Conservation (phyloP, 2,888 invertebrate species). For the Lottia gigantea region DNA sequence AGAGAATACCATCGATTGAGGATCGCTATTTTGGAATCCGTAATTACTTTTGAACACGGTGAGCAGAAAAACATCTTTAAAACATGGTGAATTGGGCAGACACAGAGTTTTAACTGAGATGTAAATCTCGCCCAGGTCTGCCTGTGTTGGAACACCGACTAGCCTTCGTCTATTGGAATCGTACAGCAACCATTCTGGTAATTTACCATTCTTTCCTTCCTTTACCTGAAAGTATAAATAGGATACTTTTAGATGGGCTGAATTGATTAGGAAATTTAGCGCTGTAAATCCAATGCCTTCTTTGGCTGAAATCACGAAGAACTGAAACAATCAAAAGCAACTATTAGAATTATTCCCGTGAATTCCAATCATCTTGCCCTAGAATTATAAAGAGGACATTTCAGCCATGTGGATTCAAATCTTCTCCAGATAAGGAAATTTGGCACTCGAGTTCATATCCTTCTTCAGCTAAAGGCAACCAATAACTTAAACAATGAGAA, state of each 20-base stretch:
- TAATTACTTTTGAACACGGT: conserved; percentile 18
- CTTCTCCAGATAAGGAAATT: too few species aligned
- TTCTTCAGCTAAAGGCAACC: too few species aligned
- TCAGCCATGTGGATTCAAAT: too few species aligned
- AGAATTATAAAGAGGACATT: too few species aligned
- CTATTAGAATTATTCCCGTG: too few species aligned
- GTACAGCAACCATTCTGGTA: conserved; percentile 29
- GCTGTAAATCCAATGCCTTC: too few species aligned
- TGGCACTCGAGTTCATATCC: too few species aligned
- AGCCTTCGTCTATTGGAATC: conserved; percentile 18
- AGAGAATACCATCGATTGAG: neutral
- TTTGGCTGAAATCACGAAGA: too few species aligned
- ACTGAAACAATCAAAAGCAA: too few species aligned
- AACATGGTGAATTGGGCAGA: neutral
- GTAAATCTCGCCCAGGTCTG: conserved; percentile 19
- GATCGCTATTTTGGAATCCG: neutral
- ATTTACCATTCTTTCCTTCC: conserved; percentile 3
- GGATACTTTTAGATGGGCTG: neutral
- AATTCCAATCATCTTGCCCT: too few species aligned
- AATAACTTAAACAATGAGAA: too few species aligned
- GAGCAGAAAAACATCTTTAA: conserved; percentile 27
- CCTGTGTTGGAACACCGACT: conserved; percentile 24
- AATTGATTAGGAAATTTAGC: too few species aligned
- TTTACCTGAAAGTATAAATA: conserved; percentile 15
- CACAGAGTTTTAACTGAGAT: conserved; percentile 18